These are phyloP conservation scores for Pyrocephalus nanus DNA, from an alignment of 2,797 vertebrate species.

Conservation along the genomic window DNA sequence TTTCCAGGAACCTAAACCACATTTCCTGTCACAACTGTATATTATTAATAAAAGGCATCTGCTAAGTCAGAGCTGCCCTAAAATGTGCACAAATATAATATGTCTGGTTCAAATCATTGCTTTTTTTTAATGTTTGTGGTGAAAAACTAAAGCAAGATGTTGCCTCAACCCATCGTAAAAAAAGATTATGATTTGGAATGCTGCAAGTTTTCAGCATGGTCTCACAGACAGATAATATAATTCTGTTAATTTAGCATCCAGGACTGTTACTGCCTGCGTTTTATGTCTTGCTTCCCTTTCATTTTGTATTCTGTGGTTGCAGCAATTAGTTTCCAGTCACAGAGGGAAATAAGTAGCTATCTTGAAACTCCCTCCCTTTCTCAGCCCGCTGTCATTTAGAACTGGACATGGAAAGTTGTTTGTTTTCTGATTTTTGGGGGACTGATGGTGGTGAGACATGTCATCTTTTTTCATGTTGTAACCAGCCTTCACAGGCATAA, in stretches of 20 bases:
- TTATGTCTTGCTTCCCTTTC: constrained; percentile 57
- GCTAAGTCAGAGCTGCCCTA: constrained; percentile 72
- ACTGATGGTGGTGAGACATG: not conserved
- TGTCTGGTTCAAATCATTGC: constrained; percentile 73
- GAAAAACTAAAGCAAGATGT: constrained; percentile 75
- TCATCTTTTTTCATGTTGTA: not conserved
- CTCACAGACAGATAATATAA: constrained; percentile 68
- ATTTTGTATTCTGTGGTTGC: constrained; percentile 45
- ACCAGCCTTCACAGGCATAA: not conserved
- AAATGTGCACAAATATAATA: constrained; percentile 71
- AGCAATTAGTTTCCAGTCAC: constrained; percentile 64
- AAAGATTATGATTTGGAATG: constrained; percentile 44
- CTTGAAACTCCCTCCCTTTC: not conserved
- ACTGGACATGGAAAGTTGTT: not conserved
- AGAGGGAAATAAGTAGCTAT: constrained; percentile 49
- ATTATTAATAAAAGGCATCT: constrained; percentile 86
- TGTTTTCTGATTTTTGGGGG: not conserved
- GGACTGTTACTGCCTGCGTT: constrained; percentile 55
- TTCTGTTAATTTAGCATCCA: constrained; percentile 73
- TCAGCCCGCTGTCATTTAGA: not conserved
- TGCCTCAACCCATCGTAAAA: constrained; percentile 63
- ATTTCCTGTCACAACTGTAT: constrained; percentile 84
- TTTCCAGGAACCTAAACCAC: constrained; percentile 82
- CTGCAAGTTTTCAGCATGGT: constrained; percentile 57
- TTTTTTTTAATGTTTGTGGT: constrained; percentile 65